A percentile compares a stretch with the other conserved stretches of the same genome.
These are phyloP conservation scores for Diloba caeruleocephala DNA, from an alignment of 2,888 invertebrate species.

Conservation along the genomic window DNA sequence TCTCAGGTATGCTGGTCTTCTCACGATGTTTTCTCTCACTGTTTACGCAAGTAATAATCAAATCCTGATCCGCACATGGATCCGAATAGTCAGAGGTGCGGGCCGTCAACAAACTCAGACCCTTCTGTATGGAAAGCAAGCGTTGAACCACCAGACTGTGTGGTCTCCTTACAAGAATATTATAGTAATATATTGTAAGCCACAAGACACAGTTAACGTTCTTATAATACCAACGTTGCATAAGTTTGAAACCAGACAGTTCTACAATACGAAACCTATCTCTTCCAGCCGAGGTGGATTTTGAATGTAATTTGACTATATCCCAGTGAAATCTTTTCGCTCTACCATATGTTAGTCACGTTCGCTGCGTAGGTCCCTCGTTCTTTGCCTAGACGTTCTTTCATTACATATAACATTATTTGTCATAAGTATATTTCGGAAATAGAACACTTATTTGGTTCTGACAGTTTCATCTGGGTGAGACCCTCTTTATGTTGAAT, in stretches of 20 bases:
- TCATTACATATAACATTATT: constrained; percentile 37
- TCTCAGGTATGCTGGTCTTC: too few species aligned
- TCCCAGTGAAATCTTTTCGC: constrained; percentile 33
- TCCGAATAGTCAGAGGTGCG: too few species aligned
- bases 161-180: too few species aligned
- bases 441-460: constrained; percentile 16
- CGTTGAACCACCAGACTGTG: too few species aligned
- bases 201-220: too few species aligned
- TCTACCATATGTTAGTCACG: constrained; percentile 41
- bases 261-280: constrained; percentile 30
- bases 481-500: not conserved
- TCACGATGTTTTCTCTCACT: too few species aligned
- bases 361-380: constrained; percentile 12
- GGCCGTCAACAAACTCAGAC: too few species aligned
- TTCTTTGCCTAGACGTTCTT: constrained; percentile 34
- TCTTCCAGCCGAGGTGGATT: constrained; percentile 22
- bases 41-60: too few species aligned
- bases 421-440: constrained; percentile 23
- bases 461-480: constrained; percentile 5
- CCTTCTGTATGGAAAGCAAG: too few species aligned
- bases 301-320: constrained; percentile 39
- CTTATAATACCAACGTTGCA: too few species aligned
- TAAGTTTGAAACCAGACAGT: constrained; percentile 26
- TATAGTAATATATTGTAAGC: too few species aligned
- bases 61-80: too few species aligned